Base-by-base conservation (phyloP, 2,113 vertebrate genomes). In the Turdus rufiventris region DNA sequence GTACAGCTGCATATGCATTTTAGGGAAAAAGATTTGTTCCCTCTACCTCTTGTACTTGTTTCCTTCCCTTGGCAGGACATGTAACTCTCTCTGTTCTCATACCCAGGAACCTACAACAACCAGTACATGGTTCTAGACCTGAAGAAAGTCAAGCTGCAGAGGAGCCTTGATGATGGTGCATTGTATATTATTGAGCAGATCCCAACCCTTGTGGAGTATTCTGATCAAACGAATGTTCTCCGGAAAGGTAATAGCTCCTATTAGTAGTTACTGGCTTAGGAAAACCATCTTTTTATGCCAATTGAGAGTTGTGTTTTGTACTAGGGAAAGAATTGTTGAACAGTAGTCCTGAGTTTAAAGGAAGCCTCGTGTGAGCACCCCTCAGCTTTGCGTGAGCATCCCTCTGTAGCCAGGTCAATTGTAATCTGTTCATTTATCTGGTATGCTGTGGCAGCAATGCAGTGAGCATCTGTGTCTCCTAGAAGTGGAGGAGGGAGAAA, bases 51-150 rank as follows among this genome's bases (percentile, higher is more conserved):
- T 57, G 29, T 34, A n/a, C 21, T 29, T 4, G 12, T 70, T 74
- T 80, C 12, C 31, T 86, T 91, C 33, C 12, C 31, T 54, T 16
- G 33, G 34, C 53, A 82, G 45, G 28, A 36, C n/a, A 4, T 36
- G 9, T 77, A 84, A 66, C 48, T 25, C 26, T 42, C 18, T 51
- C 42, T 85, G 34, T 82, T 71, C 9, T 83, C 34, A 7, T 42
- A 61, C 42, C 67, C 43, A 99, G 99, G 99, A 4, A 99, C 99
- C 10, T 99, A 99, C 91, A 99, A 99, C 96, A 99, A 99, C 87
- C 99, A 99, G 88, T 99, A 99, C 97, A 99, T 99, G 99, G 96
- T 99, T 60, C 60, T 99, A 97, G 99, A 99, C 96, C 92, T 98
- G 92, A 99, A 98, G 96, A 98, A 98, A 85, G 97, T 99, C 20